Conservation (phyloP, 2,113 vertebrate species). For the Ailurus styani region DNA sequence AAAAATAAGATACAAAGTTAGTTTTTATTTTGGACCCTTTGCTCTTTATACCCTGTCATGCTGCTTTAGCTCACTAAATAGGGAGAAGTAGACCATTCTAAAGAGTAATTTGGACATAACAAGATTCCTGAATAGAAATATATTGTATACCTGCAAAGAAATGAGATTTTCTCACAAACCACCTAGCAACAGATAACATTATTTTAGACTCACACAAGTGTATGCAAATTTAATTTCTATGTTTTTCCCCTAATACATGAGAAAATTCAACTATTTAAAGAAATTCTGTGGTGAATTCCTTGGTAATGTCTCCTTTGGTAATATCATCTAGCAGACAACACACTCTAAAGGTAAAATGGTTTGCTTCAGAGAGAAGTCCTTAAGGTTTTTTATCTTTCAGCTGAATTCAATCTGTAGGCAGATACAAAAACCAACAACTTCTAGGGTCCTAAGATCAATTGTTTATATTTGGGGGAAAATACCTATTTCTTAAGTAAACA, state of each 20-base stretch:
- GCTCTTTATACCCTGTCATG: neutral
- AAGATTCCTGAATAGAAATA: neutral
- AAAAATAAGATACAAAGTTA: neutral
- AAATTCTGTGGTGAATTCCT: neutral
- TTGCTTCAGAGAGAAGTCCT: neutral
- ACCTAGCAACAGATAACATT: neutral
- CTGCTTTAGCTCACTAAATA: neutral
- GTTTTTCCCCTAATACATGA: neutral
- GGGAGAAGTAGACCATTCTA: neutral
- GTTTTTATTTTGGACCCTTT: neutral
- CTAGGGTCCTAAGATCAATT: neutral
- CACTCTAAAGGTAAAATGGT: neutral
- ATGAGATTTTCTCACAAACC: neutral
- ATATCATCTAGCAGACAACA: neutral
- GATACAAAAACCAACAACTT: neutral
- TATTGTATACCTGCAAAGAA: neutral
- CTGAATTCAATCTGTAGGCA: neutral
- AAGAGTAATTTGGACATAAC: neutral
- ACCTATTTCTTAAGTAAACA: neutral
- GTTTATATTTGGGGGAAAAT: neutral
- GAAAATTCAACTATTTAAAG: neutral
- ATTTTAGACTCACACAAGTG: neutral
- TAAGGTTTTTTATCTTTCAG: neutral
- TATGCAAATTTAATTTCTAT: neutral
- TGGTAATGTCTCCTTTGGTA: neutral